These are phyloP conservation scores for Gandaritis pyraliata DNA, from an alignment of 2,888 invertebrate genomes.

Conservation along the genomic window DNA sequence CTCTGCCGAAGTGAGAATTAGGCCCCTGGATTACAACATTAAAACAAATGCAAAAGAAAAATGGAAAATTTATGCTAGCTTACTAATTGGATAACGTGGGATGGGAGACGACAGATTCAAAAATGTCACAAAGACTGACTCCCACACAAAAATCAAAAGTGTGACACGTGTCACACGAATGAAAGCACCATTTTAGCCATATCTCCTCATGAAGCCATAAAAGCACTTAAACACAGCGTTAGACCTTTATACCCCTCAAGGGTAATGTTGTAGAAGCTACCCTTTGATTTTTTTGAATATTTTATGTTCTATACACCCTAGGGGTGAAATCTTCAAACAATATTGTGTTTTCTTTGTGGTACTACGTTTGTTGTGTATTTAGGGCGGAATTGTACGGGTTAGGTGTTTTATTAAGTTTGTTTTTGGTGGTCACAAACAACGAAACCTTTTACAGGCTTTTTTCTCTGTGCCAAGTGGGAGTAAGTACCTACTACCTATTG, in stretches of 20 bases:
- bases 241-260: conserved; percentile 43
- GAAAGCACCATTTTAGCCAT: conserved; percentile 13
- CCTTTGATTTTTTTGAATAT: conserved; percentile 63
- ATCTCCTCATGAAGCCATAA: conserved; percentile 44
- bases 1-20: too few species aligned
- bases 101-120: too few species aligned
- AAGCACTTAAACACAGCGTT: conserved; percentile 47
- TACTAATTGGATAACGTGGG: too few species aligned
- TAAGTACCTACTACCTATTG: too few species aligned
- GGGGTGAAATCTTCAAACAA: conserved; percentile 35
- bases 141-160: too few species aligned
- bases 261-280: conserved; percentile 54
- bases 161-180: conserved; percentile 15
- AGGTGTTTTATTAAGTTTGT: conserved; percentile 5
- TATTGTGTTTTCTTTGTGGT: conserved; percentile 34
- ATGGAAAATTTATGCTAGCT: too few species aligned
- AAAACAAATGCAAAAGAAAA: too few species aligned
- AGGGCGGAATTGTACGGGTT: conserved; percentile 11
- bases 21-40: too few species aligned
- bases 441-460: neutral
- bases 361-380: conserved; percentile 22
- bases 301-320: conserved; percentile 43
- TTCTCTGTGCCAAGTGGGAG: too few species aligned
- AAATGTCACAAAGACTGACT: too few species aligned
- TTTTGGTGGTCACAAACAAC: neutral